Base-by-base conservation (phyloP, 2,113 vertebrate species). In the Zosterops lateralis region DNA sequence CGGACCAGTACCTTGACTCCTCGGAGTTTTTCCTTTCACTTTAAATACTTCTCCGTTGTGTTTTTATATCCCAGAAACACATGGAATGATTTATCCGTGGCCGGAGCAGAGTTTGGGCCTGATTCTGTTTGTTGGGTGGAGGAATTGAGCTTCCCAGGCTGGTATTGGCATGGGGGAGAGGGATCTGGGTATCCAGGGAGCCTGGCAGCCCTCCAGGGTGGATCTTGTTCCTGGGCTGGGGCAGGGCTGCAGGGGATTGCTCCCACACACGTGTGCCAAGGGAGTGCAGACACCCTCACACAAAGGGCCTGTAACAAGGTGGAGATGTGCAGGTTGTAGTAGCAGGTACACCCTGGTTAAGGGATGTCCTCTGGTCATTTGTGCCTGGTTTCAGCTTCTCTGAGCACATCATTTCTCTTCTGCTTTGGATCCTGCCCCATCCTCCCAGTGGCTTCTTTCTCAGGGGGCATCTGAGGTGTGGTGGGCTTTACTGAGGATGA, bases 41-140 rank as follows among this genome's bases (percentile, higher is more conserved):
- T 92, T 67, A 84, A 92, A 80, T 92, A 65, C 40, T 87, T 89
- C 60, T 93, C 3, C 0, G n/a, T 77, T 75, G 66, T 76, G 61
- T 45, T 89, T 54, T 84, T 94, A 75, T 89, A 57, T 89, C 78
- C 81, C 42, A 36, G 76, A 10, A 12, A 92, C 94, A 97, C 91
- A 92, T 96, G 95, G 96, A 92, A 93, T 70, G 71, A 70, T 94
- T 96, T 96, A 95, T 90, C 90, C 28, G 0, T 17, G 61, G 67
- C 90, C 2, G 0, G 77, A 87, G 83, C 67, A 66, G 53, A 28
- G 38, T 68, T 93, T 74, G 60, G 74, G 89, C 74, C 60, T 78
- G 64, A 70, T 84, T 90, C 70, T 60, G n/a, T 51, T 87, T 36
- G 61, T 65, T 65, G 45, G 34, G 62, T 44, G 74, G 53, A 75